phyloP scores from a whole-genome alignment of 2,113 vertebrate genomes.

The Oophaga pumilio region DNA sequence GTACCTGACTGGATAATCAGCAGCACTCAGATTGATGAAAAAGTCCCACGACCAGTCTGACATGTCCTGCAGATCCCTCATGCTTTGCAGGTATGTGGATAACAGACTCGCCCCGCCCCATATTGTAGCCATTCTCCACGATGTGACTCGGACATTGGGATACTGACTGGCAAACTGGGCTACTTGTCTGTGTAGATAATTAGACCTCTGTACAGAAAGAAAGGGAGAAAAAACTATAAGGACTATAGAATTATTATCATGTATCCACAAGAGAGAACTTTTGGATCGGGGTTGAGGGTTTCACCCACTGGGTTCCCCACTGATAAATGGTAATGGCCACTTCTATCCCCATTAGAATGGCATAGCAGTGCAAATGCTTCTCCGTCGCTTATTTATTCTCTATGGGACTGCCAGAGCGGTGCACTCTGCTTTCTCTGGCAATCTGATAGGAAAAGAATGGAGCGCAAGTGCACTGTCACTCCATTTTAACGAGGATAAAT shows the following conservation, averaged over 20 bases:
- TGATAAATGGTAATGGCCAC: too few relatives aligned
- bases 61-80: constrained; percentile 94
- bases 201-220: constrained; percentile 82
- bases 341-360: too few relatives aligned
- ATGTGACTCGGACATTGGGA: constrained; percentile 87
- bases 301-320: too few relatives aligned
- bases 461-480: too few relatives aligned
- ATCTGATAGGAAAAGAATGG: too few relatives aligned
- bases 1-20: constrained; percentile 97
- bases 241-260: neutral
- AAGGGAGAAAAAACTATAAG: constrained; percentile 38
- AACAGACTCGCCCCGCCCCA: constrained; percentile 97
- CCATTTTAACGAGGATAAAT: too few relatives aligned
- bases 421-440: too few relatives aligned
- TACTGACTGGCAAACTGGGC: constrained; percentile 82
- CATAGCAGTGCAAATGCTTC: too few relatives aligned
- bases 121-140: constrained; percentile 98
- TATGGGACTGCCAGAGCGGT: too few relatives aligned
- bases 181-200: constrained; percentile 92
- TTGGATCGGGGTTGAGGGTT: too few relatives aligned
- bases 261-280: too few relatives aligned
- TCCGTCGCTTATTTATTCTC: too few relatives aligned
- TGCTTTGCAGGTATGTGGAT: constrained; percentile 92
- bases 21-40: constrained; percentile 98
- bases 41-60: constrained; percentile 97